These are phyloP conservation scores for Kryphioiulus occultus DNA, from an alignment of 2,888 invertebrate genomes.

Conservation along the genomic window DNA sequence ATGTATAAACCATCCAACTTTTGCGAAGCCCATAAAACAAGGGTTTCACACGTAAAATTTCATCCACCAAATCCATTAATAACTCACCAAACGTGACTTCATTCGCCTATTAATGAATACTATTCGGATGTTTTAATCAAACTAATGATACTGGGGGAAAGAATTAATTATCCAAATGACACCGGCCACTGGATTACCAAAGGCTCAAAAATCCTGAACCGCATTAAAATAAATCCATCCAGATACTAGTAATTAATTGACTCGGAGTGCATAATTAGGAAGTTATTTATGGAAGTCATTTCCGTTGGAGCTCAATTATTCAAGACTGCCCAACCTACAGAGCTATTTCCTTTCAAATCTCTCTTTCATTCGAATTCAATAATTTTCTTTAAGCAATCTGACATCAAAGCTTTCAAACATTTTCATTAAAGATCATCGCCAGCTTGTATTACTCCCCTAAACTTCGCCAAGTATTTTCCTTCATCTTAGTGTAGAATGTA, in stretches of 20 bases:
- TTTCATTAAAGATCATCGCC: not conserved
- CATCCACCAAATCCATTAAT: not conserved
- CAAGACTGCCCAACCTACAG: not conserved
- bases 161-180: not conserved
- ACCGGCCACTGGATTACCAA: not conserved
- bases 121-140: not conserved
- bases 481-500: not conserved
- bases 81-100: not conserved
- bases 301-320: not conserved
- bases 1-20: not conserved
- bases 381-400: not conserved
- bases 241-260: not conserved
- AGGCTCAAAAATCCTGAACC: not conserved
- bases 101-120: not conserved
- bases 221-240: constrained; percentile 5
- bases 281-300: not conserved
- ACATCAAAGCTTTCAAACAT: not conserved
- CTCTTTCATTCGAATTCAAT: not conserved
- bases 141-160: not conserved
- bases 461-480: not conserved
- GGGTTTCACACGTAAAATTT: not conserved
- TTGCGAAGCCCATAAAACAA: not conserved
- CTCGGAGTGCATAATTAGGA: not conserved
- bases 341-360: not conserved
- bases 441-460: not conserved